A percentile compares a stretch with the other conserved stretches of the same genome.
Conservation (phyloP, 2,888 invertebrate genomes). For the Clistopyga incitator region DNA sequence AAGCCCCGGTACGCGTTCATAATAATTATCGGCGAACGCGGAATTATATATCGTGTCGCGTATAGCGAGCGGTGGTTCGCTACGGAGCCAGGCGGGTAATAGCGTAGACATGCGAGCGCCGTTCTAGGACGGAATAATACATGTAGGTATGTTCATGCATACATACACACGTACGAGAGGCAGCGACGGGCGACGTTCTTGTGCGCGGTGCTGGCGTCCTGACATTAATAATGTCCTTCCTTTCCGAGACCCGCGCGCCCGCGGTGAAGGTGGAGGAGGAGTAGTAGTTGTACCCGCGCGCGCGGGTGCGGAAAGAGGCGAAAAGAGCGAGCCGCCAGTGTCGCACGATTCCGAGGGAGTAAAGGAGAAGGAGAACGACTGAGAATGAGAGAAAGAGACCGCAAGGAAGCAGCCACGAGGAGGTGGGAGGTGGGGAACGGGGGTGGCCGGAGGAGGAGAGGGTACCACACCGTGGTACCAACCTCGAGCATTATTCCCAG, state of each 20-base stretch:
- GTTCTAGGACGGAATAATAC: slow-evolving; percentile 66
- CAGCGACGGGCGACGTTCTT: slow-evolving; percentile 70
- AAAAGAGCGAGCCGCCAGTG: slow-evolving; percentile 56
- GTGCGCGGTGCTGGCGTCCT: slow-evolving; percentile 73
- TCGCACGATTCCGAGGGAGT: slow-evolving; percentile 23
- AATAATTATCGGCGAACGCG: slow-evolving; percentile 83
- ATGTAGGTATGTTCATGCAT: slow-evolving; percentile 34
- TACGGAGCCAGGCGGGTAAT: slow-evolving; percentile 66
- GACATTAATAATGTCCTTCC: slow-evolving; percentile 82
- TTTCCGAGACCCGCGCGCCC: slow-evolving; percentile 53
- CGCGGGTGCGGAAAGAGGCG: slow-evolving; percentile 65
- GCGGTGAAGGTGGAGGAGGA: slow-evolving; percentile 55
- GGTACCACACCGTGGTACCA: slow-evolving; percentile 81
- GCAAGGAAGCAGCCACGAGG: slow-evolving; percentile 6
- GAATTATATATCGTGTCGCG: slow-evolving; percentile 82
- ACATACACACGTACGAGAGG: slow-evolving; percentile 50
- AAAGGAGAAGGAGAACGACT: slow-evolving; percentile 38
- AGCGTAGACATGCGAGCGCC: slow-evolving; percentile 69
- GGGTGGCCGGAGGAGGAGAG: slow-evolving; percentile 65
- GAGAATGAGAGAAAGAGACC: slow-evolving; percentile 38
- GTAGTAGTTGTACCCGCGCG: slow-evolving; percentile 62
- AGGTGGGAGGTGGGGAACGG: slow-evolving; percentile 54
- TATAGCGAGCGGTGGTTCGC: slow-evolving; percentile 58
- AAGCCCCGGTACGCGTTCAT: slow-evolving; percentile 78
- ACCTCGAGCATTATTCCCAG: slow-evolving; percentile 76